A percentile compares a stretch with the other conserved stretches of the same genome.
Evolutionary conservation across 2,888 invertebrate species (phyloP).

Genomic region (Microctonus brassicae): DNA sequence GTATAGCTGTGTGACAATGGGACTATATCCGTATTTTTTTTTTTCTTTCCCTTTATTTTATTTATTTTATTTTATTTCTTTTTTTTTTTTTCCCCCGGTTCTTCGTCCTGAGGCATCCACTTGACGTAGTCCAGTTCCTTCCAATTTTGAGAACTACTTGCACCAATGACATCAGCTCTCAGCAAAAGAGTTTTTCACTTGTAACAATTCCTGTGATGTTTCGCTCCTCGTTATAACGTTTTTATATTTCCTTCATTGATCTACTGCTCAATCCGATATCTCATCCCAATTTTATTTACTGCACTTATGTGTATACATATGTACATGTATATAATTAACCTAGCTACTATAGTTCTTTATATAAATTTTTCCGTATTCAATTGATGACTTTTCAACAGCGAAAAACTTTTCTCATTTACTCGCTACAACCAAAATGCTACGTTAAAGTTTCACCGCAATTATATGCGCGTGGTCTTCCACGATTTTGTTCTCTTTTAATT

Average conservation of each 20-base stretch:
- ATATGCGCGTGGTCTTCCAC: too few species aligned
- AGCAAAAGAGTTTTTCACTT: slow-evolving; percentile 19
- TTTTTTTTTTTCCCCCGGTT: background rate
- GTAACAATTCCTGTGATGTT: slow-evolving; percentile 7
- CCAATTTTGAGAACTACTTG: slow-evolving; percentile 19
- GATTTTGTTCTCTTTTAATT: too few species aligned
- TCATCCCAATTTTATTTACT: background rate
- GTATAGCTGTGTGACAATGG: slow-evolving; percentile 6
- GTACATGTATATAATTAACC: too few species aligned
- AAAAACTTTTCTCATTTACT: slow-evolving; percentile 1
- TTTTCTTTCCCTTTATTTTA: background rate
- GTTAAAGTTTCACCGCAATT: too few species aligned
- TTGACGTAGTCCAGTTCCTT: slow-evolving; percentile 16
- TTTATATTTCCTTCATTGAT: background rate
- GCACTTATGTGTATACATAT: background rate
- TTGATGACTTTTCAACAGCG: background rate
- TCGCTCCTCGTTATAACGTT: slow-evolving; percentile 7
- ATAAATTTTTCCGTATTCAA: background rate
- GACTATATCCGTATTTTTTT: background rate
- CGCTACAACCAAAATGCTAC: background rate
- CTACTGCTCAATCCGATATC: background rate
- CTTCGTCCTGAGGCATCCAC: background rate
- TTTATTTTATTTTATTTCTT: background rate
- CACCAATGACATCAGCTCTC: slow-evolving; percentile 9
- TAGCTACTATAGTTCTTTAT: too few species aligned